These are phyloP conservation scores for Oncorhynchus keta DNA, from an alignment of 2,113 vertebrate genomes.

Conservation along the genomic window DNA sequence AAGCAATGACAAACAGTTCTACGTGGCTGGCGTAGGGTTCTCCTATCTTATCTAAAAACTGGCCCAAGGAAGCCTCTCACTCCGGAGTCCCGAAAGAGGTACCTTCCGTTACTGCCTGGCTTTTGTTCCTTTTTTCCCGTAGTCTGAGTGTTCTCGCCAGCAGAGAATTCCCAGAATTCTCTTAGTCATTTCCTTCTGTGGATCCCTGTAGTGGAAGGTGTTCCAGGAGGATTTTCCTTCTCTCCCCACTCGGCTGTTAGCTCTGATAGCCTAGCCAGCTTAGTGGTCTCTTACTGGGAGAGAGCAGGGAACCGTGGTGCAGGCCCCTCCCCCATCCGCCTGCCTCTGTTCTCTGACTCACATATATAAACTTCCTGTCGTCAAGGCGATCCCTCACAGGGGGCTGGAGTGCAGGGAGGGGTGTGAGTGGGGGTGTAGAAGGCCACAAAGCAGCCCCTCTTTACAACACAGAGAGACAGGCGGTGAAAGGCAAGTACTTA, in stretches of 20 bases:
- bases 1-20: too few species aligned
- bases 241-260: not conserved
- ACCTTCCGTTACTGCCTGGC: too few species aligned
- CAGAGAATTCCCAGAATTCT: too few species aligned
- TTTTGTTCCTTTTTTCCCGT: not conserved
- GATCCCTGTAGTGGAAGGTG: too few species aligned
- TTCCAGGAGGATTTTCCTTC: constrained; percentile 1
- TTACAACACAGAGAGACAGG: not conserved
- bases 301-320: not conserved
- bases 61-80: too few species aligned
- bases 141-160: not conserved
- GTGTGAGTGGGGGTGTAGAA: not conserved
- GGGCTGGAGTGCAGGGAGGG: not conserved
- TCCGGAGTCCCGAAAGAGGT: too few species aligned
- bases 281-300: not conserved
- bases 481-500: not conserved
- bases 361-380: constrained; percentile 47
- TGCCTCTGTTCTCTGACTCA: constrained; percentile 34
- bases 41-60: too few species aligned
- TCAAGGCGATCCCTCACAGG: constrained; percentile 20
- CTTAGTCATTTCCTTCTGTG: too few species aligned
- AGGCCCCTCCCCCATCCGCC: constrained; percentile 43
- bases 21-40: too few species aligned
- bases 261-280: not conserved
- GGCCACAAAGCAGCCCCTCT: not conserved